A percentile compares a stretch with the other conserved stretches of the same genome.
phyloP scores from a whole-genome alignment of 2,888 invertebrate species.

The Drosophila sordidula region DNA sequence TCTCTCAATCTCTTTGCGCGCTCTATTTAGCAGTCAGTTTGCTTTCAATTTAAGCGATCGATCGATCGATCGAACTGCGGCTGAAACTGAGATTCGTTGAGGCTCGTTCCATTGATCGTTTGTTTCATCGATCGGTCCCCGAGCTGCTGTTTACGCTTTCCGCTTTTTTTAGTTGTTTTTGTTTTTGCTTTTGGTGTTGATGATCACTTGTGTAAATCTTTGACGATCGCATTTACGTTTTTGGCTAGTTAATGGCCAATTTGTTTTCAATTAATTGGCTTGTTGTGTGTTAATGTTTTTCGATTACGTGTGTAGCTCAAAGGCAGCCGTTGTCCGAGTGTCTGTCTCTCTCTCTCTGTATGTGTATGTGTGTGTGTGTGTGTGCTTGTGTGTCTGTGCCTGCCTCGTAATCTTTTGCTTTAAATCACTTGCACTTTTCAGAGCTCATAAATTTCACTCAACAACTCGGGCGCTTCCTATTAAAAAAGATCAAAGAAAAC shows the following conservation, averaged over 20 bases:
- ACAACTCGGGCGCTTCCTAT: conserved; percentile 47
- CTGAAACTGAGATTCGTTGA: conserved; percentile 18
- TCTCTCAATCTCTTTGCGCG: conserved; percentile 3
- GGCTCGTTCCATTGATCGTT: conserved; percentile 39
- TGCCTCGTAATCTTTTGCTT: conserved; percentile 26
- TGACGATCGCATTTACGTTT: conserved; percentile 50
- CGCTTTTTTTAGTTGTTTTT: conserved; percentile 20
- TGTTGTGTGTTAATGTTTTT: conserved; percentile 68
- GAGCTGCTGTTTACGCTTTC: conserved; percentile 46
- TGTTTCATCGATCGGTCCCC: conserved; percentile 39
- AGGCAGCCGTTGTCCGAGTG: conserved; percentile 19
- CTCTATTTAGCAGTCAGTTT: conserved; percentile 22
- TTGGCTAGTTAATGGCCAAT: conserved; percentile 73
- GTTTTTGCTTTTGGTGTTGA: conserved; percentile 41
- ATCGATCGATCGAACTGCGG: conserved; percentile 14
- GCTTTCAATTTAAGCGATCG: conserved; percentile 39
- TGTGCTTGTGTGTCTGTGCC: background rate
- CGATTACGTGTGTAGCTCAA: conserved; percentile 47
- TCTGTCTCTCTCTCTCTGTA: background rate
- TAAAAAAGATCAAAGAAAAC: conserved; percentile 67
- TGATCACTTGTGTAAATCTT: conserved; percentile 53
- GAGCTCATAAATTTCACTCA: conserved; percentile 61
- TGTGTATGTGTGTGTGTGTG: background rate
- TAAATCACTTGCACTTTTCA: conserved; percentile 71
- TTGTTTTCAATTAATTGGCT: conserved; percentile 79